Conservation (phyloP, 2,797 vertebrate genomes). For the Molothrus aeneus region DNA sequence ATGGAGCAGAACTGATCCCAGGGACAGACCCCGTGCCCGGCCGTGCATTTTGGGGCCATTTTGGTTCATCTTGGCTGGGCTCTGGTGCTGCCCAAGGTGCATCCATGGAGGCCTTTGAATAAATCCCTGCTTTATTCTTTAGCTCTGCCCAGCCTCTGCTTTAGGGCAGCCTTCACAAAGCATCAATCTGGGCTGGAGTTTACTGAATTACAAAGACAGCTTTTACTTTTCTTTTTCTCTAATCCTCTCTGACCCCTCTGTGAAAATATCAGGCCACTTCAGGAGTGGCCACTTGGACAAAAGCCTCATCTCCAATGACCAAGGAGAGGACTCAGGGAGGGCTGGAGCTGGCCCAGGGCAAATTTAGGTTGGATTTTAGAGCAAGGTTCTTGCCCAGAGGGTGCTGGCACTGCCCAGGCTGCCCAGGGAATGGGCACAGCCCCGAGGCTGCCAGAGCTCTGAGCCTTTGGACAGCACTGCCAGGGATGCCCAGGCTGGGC, state of each 20-base stretch:
- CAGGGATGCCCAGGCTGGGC: background rate
- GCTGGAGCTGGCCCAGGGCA: background rate
- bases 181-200: background rate
- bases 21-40: too few relatives aligned
- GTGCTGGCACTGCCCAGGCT: background rate
- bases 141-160: too few relatives aligned
- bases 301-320: background rate
- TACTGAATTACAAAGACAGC: background rate
- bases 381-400: background rate
- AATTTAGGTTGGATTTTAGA: accelerated
- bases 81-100: too few relatives aligned
- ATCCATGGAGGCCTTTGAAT: too few relatives aligned
- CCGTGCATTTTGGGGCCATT: too few relatives aligned
- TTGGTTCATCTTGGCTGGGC: too few relatives aligned
- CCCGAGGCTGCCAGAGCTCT: background rate
- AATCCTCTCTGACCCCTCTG: background rate
- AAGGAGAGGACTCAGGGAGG: accelerated
- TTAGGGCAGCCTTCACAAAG: background rate
- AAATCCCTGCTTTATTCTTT: too few relatives aligned
- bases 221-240: background rate
- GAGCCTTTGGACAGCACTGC: background rate
- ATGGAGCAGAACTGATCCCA: too few relatives aligned
- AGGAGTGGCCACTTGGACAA: background rate
- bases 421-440: background rate
- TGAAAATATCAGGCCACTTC: background rate